phyloP scores from a whole-genome alignment of 1,140 invertebrate genomes.

The Eurosta solidaginis region DNA sequence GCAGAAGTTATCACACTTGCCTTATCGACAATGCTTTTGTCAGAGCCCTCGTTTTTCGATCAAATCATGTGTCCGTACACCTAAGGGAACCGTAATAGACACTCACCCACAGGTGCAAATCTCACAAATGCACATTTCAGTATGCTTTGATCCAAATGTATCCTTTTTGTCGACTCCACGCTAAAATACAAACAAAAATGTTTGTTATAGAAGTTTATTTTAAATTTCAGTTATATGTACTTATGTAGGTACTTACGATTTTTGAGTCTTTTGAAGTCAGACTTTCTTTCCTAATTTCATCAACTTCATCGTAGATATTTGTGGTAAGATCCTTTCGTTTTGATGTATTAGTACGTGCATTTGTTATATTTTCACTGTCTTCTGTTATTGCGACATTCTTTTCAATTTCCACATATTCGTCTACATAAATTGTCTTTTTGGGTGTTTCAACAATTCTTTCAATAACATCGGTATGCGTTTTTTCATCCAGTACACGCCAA shows the following conservation, averaged over 20 bases:
- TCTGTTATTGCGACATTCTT: conserved; percentile 55
- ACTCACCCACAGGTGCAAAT: conserved; percentile 90
- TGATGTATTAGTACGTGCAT: conserved; percentile 53
- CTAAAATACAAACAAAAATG: conserved; percentile 35
- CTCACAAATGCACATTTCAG: conserved; percentile 87
- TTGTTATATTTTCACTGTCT: conserved; percentile 52
- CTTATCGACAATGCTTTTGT: no score
- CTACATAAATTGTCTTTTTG: conserved; percentile 57
- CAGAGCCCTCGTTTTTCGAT: no score
- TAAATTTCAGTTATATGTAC: conserved; percentile 31
- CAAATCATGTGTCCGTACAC: no score
- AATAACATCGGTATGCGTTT: conserved; percentile 58
- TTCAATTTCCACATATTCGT: conserved; percentile 58
- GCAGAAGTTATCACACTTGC: no score
- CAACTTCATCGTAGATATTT: conserved; percentile 59
- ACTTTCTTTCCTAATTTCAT: conserved; percentile 50
- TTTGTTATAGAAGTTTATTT: background rate
- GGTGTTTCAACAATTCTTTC: conserved; percentile 58
- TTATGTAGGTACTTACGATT: conserved; percentile 43
- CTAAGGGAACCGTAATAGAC: background rate
- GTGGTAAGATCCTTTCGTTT: conserved; percentile 57
- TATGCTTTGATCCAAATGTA: conserved; percentile 62
- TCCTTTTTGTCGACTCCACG: conserved; percentile 54
- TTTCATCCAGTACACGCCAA: conserved; percentile 58
- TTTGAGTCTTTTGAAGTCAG: conserved; percentile 53